These are phyloP conservation scores for Isichthys henryi DNA, from an alignment of 2,113 vertebrate species.

Conservation along the genomic window DNA sequence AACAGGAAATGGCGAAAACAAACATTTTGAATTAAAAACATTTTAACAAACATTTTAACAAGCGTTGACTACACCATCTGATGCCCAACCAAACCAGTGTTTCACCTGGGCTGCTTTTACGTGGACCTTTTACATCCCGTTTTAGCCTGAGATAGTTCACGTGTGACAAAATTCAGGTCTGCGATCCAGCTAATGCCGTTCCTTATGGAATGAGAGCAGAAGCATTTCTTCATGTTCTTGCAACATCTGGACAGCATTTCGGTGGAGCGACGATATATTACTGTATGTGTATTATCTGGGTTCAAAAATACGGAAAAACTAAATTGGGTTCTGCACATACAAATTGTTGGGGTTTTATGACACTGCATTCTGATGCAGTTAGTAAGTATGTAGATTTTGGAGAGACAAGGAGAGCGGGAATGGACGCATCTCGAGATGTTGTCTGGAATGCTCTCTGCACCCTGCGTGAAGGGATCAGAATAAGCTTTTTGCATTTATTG, in stretches of 20 bases:
- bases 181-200: neutral
- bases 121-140: neutral
- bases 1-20: neutral
- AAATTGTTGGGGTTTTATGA: neutral
- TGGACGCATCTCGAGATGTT: neutral
- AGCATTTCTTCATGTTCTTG: constrained; percentile 36
- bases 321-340: neutral
- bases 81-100: neutral
- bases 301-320: constrained; percentile 40
- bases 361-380: neutral
- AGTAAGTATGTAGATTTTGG: neutral
- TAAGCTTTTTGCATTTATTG: constrained; percentile 38
- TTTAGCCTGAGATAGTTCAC: neutral
- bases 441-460: neutral
- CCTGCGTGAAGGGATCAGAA: neutral
- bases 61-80: neutral
- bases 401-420: neutral
- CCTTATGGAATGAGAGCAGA: constrained; percentile 18
- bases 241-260: constrained; percentile 51
- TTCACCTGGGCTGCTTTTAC: neutral
- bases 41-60: neutral
- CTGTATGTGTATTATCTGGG: constrained; percentile 55
- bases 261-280: constrained; percentile 51
- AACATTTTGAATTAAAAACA: neutral
- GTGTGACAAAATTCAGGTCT: neutral